Percentiles rank a stretch among this genome's conserved stretches.
Conservation (phyloP, 2,113 vertebrate species). For the Nibea coibor region DNA sequence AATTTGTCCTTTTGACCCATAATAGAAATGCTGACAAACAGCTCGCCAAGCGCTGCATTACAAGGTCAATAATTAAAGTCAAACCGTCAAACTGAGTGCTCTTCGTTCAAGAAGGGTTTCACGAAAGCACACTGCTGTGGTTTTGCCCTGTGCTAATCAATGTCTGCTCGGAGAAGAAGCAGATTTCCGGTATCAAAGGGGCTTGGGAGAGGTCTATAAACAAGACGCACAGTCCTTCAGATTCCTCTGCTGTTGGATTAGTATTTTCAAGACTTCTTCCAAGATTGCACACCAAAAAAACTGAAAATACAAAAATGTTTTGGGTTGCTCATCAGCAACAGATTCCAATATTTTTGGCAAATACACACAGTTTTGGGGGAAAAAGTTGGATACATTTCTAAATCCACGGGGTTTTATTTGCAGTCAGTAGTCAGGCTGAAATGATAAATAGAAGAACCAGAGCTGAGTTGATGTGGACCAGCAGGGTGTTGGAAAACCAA, state of each 20-base stretch:
- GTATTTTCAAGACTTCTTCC: not conserved
- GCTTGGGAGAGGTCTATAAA: not conserved
- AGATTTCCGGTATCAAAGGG: not conserved
- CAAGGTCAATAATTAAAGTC: not conserved
- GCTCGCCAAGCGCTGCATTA: not conserved
- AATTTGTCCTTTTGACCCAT: conserved; percentile 15
- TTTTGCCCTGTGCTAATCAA: not conserved
- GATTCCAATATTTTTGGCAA: no score
- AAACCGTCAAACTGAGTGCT: not conserved
- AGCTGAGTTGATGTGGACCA: not conserved
- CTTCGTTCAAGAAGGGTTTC: not conserved
- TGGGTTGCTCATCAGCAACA: not conserved
- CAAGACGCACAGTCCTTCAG: not conserved
- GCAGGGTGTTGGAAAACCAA: not conserved
- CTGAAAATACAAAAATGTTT: not conserved
- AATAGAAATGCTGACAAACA: not conserved
- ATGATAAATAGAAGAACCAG: not conserved
- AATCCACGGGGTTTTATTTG: not conserved
- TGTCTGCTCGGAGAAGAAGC: not conserved
- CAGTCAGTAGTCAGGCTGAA: not conserved
- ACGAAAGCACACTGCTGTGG: not conserved
- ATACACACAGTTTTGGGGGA: not conserved
- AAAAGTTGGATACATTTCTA: not conserved
- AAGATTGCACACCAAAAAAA: no score
- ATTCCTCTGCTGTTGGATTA: not conserved